Percentiles rank a stretch among this genome's conserved stretches.
These are phyloP conservation scores for Sminthurides aquaticus DNA, from an alignment of 2,888 invertebrate genomes.

Conservation along the genomic window DNA sequence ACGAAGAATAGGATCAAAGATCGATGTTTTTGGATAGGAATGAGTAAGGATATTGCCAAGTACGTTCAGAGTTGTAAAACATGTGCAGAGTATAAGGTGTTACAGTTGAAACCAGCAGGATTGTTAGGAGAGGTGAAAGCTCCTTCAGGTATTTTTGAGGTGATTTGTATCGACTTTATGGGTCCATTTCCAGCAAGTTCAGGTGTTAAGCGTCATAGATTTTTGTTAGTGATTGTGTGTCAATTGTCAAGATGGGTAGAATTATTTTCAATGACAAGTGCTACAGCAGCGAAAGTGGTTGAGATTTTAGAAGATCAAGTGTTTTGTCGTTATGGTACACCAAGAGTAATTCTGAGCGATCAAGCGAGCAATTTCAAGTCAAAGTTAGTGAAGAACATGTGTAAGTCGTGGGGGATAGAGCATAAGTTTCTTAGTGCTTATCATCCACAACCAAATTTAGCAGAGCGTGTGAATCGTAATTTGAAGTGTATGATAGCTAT, in stretches of 20 bases:
- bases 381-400: not conserved
- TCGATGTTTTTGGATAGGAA: not conserved
- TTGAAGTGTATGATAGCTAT: constrained; percentile 1
- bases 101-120: not conserved
- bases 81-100: not conserved
- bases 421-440: not conserved
- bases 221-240: not conserved
- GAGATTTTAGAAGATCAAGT: not conserved
- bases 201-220: not conserved
- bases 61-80: not conserved
- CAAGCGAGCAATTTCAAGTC: not conserved
- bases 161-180: not conserved
- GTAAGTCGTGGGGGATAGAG: not conserved
- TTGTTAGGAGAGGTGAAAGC: not conserved
- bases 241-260: not conserved
- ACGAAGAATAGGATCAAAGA: not conserved
- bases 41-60: not conserved
- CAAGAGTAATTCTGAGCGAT: not conserved
- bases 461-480: not conserved
- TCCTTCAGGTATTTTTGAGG: no score
- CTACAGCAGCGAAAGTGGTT: not conserved
- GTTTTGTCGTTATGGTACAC: not conserved
- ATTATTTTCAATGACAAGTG: not conserved
- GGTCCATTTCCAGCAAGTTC: not conserved
- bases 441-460: constrained; percentile 5